phyloP scores from a whole-genome alignment of 2,113 vertebrate genomes.

The Coptodon rendalli region DNA sequence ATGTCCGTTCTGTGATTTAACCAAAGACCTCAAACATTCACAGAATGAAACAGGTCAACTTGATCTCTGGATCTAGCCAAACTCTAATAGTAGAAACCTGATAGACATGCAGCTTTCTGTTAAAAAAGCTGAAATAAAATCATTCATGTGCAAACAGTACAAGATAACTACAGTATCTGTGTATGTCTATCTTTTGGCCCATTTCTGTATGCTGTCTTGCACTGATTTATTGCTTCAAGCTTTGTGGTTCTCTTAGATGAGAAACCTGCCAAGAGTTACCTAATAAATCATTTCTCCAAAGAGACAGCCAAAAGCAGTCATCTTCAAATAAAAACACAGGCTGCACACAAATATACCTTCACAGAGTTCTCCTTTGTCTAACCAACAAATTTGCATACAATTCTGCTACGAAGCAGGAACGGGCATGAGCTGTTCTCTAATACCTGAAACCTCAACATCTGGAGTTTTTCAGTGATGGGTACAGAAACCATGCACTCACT shows the following conservation, averaged over 20 bases:
- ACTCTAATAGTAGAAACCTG: neutral
- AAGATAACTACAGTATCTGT: neutral
- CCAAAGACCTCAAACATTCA: neutral
- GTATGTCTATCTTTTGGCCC: neutral
- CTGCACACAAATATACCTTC: neutral
- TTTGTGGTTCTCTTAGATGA: neutral
- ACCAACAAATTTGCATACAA: neutral
- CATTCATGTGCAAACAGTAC: neutral
- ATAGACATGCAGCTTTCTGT: neutral
- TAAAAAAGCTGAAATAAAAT: neutral
- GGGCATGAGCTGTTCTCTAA: neutral
- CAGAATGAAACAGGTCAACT: neutral
- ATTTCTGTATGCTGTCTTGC: neutral
- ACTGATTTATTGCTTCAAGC: constrained; percentile 7
- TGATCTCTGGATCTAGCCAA: neutral
- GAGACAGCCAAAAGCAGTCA: neutral
- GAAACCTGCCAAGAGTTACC: constrained; percentile 3
- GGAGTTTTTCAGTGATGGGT: neutral
- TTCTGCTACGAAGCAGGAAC: neutral
- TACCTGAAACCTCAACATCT: neutral
- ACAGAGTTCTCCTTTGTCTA: neutral
- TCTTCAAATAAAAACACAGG: neutral
- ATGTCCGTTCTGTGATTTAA: neutral
- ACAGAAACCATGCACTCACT: neutral
- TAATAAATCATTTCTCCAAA: constrained; percentile 26